Evolutionary conservation across 1,140 invertebrate genomes (phyloP).

Genomic region (Drosophila nebulosa): DNA sequence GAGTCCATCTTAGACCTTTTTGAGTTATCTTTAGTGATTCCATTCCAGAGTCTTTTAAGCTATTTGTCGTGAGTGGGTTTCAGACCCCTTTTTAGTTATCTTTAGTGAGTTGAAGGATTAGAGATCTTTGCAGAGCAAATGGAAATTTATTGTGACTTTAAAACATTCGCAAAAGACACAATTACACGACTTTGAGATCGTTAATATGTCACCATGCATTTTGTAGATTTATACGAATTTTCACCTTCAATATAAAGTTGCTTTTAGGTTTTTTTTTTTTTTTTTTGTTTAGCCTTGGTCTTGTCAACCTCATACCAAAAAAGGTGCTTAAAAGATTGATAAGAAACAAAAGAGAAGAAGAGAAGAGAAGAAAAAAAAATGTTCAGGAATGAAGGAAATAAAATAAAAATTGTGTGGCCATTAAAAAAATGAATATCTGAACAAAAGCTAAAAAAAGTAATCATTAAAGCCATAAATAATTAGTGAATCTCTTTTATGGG

Average conservation of each 20-base stretch:
- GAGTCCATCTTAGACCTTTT: too few species aligned
- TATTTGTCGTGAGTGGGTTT: too few species aligned
- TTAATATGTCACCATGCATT: background rate
- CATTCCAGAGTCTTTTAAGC: too few species aligned
- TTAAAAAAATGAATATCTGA: conserved; percentile 50
- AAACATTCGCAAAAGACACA: too few species aligned
- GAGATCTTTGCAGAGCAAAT: too few species aligned
- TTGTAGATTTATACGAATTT: background rate
- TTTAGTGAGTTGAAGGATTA: too few species aligned
- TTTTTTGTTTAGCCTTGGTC: background rate
- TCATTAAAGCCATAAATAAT: conserved; percentile 75
- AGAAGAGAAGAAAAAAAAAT: conserved; percentile 22
- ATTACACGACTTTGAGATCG: background rate
- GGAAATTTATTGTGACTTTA: too few species aligned
- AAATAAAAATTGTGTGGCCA: conserved; percentile 42
- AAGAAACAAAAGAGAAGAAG: conserved; percentile 20
- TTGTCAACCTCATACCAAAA: background rate
- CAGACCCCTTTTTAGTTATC: too few species aligned
- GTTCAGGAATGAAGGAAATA: background rate
- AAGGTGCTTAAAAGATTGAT: background rate
- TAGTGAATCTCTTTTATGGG: conserved; percentile 41
- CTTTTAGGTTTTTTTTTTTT: background rate
- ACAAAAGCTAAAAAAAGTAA: conserved; percentile 52
- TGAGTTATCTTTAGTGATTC: too few species aligned
- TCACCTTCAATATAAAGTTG: background rate